Conservation (phyloP, 2,113 vertebrate species). For the Mustelus asterias region DNA sequence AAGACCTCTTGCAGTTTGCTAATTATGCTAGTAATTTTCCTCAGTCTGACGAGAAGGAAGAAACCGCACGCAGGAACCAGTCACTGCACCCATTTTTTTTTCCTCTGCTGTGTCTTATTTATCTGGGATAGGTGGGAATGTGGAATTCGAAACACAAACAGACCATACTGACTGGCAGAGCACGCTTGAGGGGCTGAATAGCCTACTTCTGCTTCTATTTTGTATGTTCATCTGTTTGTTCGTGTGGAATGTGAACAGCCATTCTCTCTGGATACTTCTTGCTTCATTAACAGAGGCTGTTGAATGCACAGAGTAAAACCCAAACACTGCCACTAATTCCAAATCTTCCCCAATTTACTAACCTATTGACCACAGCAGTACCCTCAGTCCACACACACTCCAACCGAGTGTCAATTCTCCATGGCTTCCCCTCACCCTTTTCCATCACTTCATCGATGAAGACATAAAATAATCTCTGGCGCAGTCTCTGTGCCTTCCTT, state of each 20-base stretch:
- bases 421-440: background rate
- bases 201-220: too few species aligned
- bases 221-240: too few species aligned
- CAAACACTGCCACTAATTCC: background rate
- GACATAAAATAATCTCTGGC: background rate
- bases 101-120: background rate
- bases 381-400: background rate
- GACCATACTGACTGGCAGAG: too few species aligned
- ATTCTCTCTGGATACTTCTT: background rate
- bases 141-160: too few species aligned
- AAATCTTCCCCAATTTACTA: background rate
- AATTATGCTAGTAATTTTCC: background rate
- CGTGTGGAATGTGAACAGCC: background rate
- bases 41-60: background rate
- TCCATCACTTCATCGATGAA: background rate
- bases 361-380: background rate
- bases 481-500: background rate
- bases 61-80: background rate
- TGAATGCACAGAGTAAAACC: background rate
- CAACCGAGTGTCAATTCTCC: background rate
- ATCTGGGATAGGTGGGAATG: too few species aligned
- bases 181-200: too few species aligned
- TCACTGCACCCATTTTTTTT: background rate
- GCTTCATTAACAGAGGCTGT: background rate
- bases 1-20: background rate